Evolutionary conservation across 2,888 invertebrate species (phyloP).

Genomic region (Tachina lurida): DNA sequence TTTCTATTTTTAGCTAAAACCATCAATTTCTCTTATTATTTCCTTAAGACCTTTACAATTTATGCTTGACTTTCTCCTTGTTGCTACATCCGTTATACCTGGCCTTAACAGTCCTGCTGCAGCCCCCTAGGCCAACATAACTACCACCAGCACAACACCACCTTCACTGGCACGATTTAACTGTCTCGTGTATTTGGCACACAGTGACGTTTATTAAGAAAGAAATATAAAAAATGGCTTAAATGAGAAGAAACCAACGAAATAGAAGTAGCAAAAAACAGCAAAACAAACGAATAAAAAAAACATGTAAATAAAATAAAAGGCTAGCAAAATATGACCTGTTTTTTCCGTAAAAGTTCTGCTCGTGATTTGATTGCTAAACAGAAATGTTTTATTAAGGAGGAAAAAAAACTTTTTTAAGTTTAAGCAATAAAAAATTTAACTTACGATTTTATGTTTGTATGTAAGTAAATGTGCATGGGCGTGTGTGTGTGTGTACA

Average conservation of each 20-base stretch:
- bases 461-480: background rate
- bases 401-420: background rate
- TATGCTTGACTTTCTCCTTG: slow-evolving; percentile 40
- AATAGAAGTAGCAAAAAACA: slow-evolving; percentile 28
- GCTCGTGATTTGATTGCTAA: slow-evolving; percentile 34
- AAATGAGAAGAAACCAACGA: slow-evolving; percentile 39
- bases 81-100: slow-evolving; percentile 18
- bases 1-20: slow-evolving; percentile 35
- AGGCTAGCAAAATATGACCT: slow-evolving; percentile 55
- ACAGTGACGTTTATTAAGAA: slow-evolving; percentile 65
- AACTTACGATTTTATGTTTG: slow-evolving; percentile 1
- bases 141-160: background rate
- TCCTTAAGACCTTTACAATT: slow-evolving; percentile 33
- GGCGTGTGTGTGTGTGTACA: background rate
- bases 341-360: slow-evolving; percentile 1
- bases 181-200: slow-evolving; percentile 45
- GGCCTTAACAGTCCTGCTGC: slow-evolving; percentile 6
- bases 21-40: slow-evolving; percentile 31
- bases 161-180: slow-evolving; percentile 9
- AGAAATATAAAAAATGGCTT: slow-evolving; percentile 54
- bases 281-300: background rate
- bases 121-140: background rate
- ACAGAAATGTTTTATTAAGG: slow-evolving; percentile 39
- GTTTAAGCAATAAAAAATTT: slow-evolving; percentile 34
- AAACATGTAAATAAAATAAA: slow-evolving; percentile 54